Evolutionary conservation across 2,113 vertebrate species (phyloP).

Genomic region (Eptesicus fuscus): DNA sequence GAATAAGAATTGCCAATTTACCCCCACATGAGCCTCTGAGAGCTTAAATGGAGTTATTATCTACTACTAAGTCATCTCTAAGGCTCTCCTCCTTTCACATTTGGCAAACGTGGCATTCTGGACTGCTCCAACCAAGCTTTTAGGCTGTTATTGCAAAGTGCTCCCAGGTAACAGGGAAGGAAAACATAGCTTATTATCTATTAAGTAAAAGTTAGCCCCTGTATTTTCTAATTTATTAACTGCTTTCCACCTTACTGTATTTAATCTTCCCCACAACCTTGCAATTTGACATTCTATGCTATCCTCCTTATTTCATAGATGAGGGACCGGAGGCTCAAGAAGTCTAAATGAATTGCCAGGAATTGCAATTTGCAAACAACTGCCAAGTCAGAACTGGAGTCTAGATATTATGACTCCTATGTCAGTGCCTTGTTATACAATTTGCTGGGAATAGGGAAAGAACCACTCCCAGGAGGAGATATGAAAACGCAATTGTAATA

Average conservation of each 20-base stretch:
- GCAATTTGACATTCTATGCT: background rate
- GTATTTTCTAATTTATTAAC: slow-evolving; percentile 10
- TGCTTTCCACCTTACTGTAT: background rate
- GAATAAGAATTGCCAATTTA: slow-evolving; percentile 29
- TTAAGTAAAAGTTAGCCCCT: background rate
- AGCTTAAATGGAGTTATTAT: slow-evolving; percentile 40
- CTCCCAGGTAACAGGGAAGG: background rate
- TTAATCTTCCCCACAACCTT: background rate
- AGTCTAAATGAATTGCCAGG: background rate
- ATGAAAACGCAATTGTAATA: background rate
- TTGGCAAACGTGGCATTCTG: background rate
- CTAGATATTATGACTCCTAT: background rate
- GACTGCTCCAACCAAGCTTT: background rate
- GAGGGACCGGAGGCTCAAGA: background rate
- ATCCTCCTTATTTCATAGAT: background rate
- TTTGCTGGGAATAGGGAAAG: slow-evolving; percentile 14
- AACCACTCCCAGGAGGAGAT: background rate
- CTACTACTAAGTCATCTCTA: background rate
- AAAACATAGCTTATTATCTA: background rate
- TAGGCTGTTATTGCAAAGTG: background rate
- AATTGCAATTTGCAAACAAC: slow-evolving; percentile 1
- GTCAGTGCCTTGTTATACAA: background rate
- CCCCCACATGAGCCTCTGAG: background rate
- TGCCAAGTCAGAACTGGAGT: background rate
- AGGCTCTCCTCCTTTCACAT: background rate